phyloP scores from a whole-genome alignment of 2,797 vertebrate species.

The Anguilla obscura region DNA sequence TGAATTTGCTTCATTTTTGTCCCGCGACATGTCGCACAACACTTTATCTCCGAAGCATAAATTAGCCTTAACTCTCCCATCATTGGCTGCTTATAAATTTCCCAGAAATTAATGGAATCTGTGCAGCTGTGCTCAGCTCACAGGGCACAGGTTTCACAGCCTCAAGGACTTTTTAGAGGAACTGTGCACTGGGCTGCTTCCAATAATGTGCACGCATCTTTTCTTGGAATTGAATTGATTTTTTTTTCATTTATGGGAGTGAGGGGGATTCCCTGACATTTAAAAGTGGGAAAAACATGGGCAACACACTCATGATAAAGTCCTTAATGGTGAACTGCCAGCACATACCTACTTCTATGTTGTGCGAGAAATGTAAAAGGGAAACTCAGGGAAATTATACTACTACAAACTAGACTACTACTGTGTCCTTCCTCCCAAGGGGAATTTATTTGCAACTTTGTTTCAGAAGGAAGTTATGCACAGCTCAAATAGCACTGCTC shows the following conservation, averaged over 20 bases:
- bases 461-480: not conserved
- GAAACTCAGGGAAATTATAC: not conserved
- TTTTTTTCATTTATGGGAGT: not conserved
- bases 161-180: not conserved
- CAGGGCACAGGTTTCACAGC: not conserved
- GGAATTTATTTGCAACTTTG: not conserved
- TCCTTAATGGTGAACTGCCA: not conserved
- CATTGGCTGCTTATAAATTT: not conserved
- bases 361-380: not conserved
- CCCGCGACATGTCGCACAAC: no score
- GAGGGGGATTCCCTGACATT: not conserved
- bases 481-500: not conserved
- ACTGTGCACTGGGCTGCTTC: not conserved
- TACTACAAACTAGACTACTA: not conserved
- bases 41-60: no score
- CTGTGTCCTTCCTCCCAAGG: not conserved
- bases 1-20: no score
- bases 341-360: not conserved
- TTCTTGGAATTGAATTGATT: not conserved
- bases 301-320: not conserved
- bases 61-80: not conserved
- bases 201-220: not conserved
- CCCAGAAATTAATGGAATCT: not conserved
- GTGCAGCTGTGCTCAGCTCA: not conserved
- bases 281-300: not conserved